phyloP scores from a whole-genome alignment of 2,797 vertebrate species.

The Sebastes cheni region DNA sequence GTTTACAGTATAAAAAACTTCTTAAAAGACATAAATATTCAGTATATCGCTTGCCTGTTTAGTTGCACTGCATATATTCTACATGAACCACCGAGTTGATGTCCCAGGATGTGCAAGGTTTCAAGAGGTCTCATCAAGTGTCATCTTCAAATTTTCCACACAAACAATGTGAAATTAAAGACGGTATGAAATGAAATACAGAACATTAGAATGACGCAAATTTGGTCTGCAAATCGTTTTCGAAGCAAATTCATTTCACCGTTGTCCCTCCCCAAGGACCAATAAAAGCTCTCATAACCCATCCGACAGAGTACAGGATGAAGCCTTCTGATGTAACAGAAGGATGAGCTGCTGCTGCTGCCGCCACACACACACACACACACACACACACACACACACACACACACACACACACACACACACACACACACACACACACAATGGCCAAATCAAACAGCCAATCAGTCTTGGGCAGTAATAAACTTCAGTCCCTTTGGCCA shows the following conservation, averaged over 20 bases:
- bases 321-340: conserved; percentile 7
- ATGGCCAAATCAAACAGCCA: conserved; percentile 23
- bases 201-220: neutral
- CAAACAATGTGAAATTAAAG: neutral
- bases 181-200: neutral
- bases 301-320: neutral
- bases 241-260: conserved; percentile 25
- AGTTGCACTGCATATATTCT: neutral
- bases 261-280: conserved; percentile 23
- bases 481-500: conserved; percentile 4
- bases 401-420: neutral
- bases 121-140: neutral
- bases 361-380: too few species aligned
- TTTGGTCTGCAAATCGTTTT: neutral
- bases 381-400: too few species aligned
- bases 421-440: neutral
- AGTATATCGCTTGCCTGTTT: neutral
- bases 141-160: neutral
- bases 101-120: neutral
- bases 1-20: neutral
- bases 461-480: conserved; percentile 15
- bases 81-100: neutral
- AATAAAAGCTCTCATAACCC: conserved; percentile 28
- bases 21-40: neutral
- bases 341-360: neutral